A percentile compares a stretch with the other conserved stretches of the same genome.
These are phyloP conservation scores for Drosophila funebris DNA, from an alignment of 1,140 invertebrate genomes.

Conservation along the genomic window DNA sequence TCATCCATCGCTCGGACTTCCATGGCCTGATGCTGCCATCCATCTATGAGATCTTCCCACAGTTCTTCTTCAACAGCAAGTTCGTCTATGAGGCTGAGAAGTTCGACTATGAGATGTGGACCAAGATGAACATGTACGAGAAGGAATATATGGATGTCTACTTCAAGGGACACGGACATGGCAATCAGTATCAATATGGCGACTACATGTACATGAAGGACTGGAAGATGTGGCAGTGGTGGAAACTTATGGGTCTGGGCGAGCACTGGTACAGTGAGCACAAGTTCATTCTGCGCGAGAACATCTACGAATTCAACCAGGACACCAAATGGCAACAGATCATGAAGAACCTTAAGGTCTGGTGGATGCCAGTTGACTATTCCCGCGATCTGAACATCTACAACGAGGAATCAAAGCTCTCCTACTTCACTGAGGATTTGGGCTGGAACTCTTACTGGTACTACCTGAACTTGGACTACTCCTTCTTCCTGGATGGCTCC, in stretches of 20 bases:
- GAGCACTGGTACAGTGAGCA: slow-evolving; percentile 69
- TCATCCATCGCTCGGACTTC: slow-evolving; percentile 86
- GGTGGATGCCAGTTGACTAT: slow-evolving; percentile 82
- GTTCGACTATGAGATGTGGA: slow-evolving; percentile 77
- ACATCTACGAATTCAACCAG: slow-evolving; percentile 63
- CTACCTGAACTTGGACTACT: slow-evolving; percentile 87
- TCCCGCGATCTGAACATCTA: slow-evolving; percentile 85
- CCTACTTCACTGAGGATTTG: slow-evolving; percentile 90
- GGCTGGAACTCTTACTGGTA: slow-evolving; percentile 89
- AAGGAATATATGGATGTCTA: slow-evolving; percentile 86
- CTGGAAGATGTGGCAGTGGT: slow-evolving; percentile 82
- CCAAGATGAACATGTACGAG: slow-evolving; percentile 75
- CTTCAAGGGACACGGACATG: slow-evolving; percentile 86
- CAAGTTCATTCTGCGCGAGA: slow-evolving; percentile 76
- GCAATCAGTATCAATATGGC: slow-evolving; percentile 46
- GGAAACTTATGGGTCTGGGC: slow-evolving; percentile 79
- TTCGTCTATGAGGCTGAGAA: slow-evolving; percentile 85
- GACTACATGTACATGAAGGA: slow-evolving; percentile 79
- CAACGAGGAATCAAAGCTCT: slow-evolving; percentile 86
- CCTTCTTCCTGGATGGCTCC: slow-evolving; percentile 87
- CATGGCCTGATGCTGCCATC: slow-evolving; percentile 86
- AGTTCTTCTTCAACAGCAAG: slow-evolving; percentile 86
- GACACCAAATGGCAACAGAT: slow-evolving; percentile 66
- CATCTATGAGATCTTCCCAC: slow-evolving; percentile 87
- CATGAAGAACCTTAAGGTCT: slow-evolving; percentile 70